A percentile compares a stretch with the other conserved stretches of the same genome.
Evolutionary conservation across 2,797 vertebrate genomes (phyloP).

Genomic region (Chelonia mydas): DNA sequence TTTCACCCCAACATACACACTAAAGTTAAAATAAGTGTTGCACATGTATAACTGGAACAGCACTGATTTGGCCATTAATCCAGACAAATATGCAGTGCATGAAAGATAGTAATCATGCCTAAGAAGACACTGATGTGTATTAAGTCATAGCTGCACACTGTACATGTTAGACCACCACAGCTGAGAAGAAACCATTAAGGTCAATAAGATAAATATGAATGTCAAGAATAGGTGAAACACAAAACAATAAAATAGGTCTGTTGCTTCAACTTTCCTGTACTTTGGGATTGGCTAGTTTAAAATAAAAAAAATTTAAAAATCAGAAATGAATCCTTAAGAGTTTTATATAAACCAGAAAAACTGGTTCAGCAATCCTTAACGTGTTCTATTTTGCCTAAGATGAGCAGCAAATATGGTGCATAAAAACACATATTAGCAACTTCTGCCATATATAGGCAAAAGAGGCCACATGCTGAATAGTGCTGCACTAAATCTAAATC

Average conservation of each 20-base stretch:
- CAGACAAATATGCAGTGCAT: background rate
- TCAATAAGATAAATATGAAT: background rate
- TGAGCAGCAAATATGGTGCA: background rate
- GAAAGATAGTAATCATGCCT: background rate
- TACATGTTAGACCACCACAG: background rate
- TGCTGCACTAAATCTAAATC: background rate
- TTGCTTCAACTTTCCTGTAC: background rate
- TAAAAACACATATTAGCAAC: background rate
- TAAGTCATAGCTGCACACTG: background rate
- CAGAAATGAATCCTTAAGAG: background rate
- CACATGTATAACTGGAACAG: background rate
- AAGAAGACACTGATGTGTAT: background rate
- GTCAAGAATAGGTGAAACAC: background rate
- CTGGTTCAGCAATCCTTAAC: background rate
- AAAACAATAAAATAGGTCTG: background rate
- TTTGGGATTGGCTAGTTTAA: background rate
- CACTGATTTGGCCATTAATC: background rate
- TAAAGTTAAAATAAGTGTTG: fast-evolving
- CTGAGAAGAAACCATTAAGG: background rate
- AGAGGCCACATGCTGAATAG: background rate
- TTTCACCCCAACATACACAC: fast-evolving
- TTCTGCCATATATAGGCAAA: background rate
- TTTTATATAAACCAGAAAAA: background rate
- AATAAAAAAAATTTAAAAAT: background rate
- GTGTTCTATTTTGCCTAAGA: background rate